Evolutionary conservation across 2,888 invertebrate genomes (phyloP).

Genomic region (Eledona agricola): DNA sequence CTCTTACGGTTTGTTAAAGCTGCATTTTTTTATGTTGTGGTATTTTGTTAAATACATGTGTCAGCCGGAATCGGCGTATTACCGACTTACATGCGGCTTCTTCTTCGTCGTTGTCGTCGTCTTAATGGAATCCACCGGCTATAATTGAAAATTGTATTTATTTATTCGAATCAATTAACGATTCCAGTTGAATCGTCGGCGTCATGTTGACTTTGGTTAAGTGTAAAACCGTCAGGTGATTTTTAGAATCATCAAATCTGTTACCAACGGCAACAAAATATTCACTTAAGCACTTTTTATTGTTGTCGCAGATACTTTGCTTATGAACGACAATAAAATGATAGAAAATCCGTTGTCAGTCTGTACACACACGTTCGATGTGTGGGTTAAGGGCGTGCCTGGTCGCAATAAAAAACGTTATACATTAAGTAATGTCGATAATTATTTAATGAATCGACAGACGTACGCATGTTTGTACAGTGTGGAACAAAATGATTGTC

Average conservation of each 20-base stretch:
- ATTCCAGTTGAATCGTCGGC: slow-evolving; percentile 9
- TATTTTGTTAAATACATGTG: slow-evolving; percentile 10
- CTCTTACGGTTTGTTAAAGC: slow-evolving; percentile 5
- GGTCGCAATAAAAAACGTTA: slow-evolving; percentile 9
- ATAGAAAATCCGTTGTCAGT: slow-evolving; percentile 1
- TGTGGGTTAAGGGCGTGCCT: slow-evolving; percentile 22
- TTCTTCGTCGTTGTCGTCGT: no score
- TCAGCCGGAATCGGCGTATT: slow-evolving; percentile 8
- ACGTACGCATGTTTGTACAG: no score
- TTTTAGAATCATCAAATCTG: no score
- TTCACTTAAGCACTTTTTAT: slow-evolving; percentile 23
- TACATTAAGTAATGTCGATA: slow-evolving; percentile 2
- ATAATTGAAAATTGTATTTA: slow-evolving; percentile 30
- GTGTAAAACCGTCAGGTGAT: no score
- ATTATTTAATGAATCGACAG: no score
- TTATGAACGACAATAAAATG: slow-evolving; percentile 7
- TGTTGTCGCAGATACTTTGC: slow-evolving; percentile 18
- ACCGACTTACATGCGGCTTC: no score
- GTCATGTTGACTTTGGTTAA: no score
- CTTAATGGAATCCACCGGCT: slow-evolving; percentile 18
- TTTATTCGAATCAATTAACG: slow-evolving; percentile 26
- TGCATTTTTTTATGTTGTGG: slow-evolving; percentile 1
- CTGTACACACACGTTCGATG: no score
- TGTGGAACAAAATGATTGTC: no score
- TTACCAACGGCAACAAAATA: no score